Percentiles rank a stretch among this genome's conserved stretches.
Conservation (phyloP, 2,888 invertebrate species). For the Geophilus truncorum region DNA sequence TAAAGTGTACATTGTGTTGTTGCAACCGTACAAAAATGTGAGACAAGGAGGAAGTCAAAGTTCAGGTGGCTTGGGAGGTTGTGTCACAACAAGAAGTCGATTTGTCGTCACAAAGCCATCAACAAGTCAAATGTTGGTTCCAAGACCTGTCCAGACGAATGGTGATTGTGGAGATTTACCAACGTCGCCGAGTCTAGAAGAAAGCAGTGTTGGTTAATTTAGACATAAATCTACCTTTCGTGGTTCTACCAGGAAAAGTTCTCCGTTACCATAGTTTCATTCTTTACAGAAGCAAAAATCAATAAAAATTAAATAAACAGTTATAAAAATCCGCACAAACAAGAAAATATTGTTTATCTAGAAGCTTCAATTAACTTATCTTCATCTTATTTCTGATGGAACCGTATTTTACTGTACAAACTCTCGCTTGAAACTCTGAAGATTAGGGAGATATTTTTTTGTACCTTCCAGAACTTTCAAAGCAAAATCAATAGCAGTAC, state of each 20-base stretch:
- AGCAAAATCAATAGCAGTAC: too few relatives aligned
- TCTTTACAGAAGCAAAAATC: too few relatives aligned
- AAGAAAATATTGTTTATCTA: too few relatives aligned
- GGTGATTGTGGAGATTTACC: slow-evolving; percentile 44
- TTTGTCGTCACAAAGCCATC: slow-evolving; percentile 29
- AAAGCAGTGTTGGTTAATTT: slow-evolving; percentile 43
- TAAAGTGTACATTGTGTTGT: slow-evolving; percentile 69
- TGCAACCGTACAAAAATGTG: slow-evolving; percentile 73
- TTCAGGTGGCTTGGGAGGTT: slow-evolving; percentile 35
- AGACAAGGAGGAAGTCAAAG: slow-evolving; percentile 53
- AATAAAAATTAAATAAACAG: too few relatives aligned
- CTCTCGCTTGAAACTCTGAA: too few relatives aligned
- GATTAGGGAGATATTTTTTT: too few relatives aligned
- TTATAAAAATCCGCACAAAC: too few relatives aligned
- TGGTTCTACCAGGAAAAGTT: not conserved
- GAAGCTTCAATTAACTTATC: too few relatives aligned
- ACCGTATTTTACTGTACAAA: too few relatives aligned
- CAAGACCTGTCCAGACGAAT: slow-evolving; percentile 43
- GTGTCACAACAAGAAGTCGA: slow-evolving; percentile 23
- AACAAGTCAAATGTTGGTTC: slow-evolving; percentile 31
- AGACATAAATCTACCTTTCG: not conserved
- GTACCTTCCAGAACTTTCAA: too few relatives aligned
- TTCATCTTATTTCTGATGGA: too few relatives aligned
- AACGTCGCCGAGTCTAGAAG: slow-evolving; percentile 46
- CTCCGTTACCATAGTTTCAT: too few relatives aligned